Base-by-base conservation (phyloP, 2,888 invertebrate genomes). In the Diarsia mendica region DNA sequence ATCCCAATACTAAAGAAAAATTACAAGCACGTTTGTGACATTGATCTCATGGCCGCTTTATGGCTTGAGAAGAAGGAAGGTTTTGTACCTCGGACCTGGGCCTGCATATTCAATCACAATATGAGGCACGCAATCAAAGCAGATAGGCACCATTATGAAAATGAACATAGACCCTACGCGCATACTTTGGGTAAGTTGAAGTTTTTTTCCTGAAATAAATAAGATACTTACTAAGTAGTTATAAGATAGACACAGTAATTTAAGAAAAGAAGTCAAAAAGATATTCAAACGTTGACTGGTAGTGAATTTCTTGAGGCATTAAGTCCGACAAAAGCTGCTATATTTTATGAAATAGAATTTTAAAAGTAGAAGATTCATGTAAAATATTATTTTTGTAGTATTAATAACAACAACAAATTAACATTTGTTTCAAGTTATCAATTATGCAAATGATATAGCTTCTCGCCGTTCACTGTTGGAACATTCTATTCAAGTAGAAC, bases 1-100 rank as follows among this genome's bases (percentile, higher is more conserved):
- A 79, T 93, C 4, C 84, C 89, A 69, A 46, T 86, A 0, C 69
- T 93, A 6, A 82, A 81, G 70, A 87, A 87, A 33, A 33, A 86
- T 0, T 94, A 93, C 76, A 76, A 84, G 0, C 97, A 98, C 92
- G 98, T 98, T 3, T 97, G 97, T 80, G 99, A 99, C 92, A 98
- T 99, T 73, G 99, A 99, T 93, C 95, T 99, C 44, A 98, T 98
- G 97, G 98, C 98, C 51, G 99, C 98, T 23, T 98, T 98, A 53
- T 98, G 98, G 75, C 97, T 98, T 0, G 99, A 99, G 91, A 97
- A 97, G 75, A 97, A 98, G 0, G 94, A 98, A 51, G 98, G 98
- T 64, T 97, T 98, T 97, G 97, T 98, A 39, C 98, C 99, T 18
- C 98, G 98, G 1, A 98, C 98, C 28, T 98, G 99, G 90, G 98